These are phyloP conservation scores for Sula dactylatra DNA, from an alignment of 2,113 vertebrate species.

Conservation along the genomic window DNA sequence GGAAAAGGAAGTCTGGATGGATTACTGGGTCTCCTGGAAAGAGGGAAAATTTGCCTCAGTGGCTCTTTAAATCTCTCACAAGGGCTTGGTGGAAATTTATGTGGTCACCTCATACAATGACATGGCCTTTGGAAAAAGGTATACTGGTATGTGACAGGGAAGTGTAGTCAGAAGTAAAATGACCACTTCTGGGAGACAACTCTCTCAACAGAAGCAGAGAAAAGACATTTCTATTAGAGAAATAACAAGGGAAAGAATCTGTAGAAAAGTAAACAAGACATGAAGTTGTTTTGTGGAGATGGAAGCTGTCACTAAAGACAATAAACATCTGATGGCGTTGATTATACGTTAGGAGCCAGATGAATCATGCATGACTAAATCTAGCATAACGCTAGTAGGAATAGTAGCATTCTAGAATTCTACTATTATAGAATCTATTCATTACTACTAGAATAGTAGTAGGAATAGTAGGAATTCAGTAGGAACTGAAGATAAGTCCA, in stretches of 20 bases:
- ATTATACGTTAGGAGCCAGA: background rate
- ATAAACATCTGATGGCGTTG: conserved; percentile 11
- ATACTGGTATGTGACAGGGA: background rate
- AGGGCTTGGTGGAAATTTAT: background rate
- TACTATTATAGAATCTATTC: too few relatives aligned
- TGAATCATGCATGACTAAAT: conserved; percentile 40
- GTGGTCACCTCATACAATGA: background rate
- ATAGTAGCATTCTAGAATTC: too few relatives aligned
- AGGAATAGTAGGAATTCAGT: too few relatives aligned
- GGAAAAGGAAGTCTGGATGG: background rate
- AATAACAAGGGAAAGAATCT: background rate
- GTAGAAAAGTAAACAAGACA: background rate
- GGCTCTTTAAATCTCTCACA: background rate
- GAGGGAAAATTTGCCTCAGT: background rate
- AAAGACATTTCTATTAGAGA: background rate
- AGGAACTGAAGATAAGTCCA: background rate
- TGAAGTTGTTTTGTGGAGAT: background rate
- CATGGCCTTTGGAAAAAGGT: background rate
- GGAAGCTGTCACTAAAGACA: conserved; percentile 25
- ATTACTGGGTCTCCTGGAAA: background rate
- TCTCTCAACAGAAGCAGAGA: background rate
- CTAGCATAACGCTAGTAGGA: background rate
- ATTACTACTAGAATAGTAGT: too few relatives aligned
- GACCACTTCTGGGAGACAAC: background rate
- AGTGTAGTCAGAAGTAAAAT: background rate